Base-by-base conservation (phyloP, 1,140 invertebrate genomes). In the Diuraphis noxia region DNA sequence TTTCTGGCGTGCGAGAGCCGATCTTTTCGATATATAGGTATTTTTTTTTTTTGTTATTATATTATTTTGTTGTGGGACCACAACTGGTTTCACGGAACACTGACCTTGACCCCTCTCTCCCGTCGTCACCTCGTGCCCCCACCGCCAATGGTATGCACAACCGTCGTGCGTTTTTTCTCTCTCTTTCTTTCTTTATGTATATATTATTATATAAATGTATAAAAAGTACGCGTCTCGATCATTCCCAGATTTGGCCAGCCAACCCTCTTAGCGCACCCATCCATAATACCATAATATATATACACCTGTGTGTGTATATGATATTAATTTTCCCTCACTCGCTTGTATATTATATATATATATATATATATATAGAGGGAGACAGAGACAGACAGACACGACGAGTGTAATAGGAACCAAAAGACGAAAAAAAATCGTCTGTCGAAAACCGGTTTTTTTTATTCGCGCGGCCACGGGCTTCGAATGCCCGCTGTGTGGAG, bases 41-140 rank as follows among this genome's bases (percentile, higher is more conserved):
- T 85, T 5, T 46, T 23, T 86, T 25, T n/a, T 86, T 86, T 10
- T 49, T 84, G 36, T 36, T 86, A 46, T 85, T 34, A 46, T 85
- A 9, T 49, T 49, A 30, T 77, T 77, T 41, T 88, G 23, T 77
- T 46, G 63, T 89, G 63, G 88, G 40, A 43, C 88, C 41, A 81
- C 79, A 81, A 90, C 88, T 90, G 88, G 88, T 90, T 90, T 34
- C 77, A 79, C 88, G 41, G 63, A 90, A 79, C 88, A 79, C 72
- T 56, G 88, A 90, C 88, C 89, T 82, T 82, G 89, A 91, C 89
- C 89, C 72, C 43, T 91, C 88, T 34, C 77, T 46, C 77, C 72
- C 41, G 36, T 82, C 41, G 36, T 91, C 89, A 81, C 88, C 88
- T 79, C 77, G 88, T 23, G 30, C 72, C n/a, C 2, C n/a, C 30